These are phyloP conservation scores for Bos indicus DNA, from an alignment of 2,113 vertebrate species.

Conservation along the genomic window DNA sequence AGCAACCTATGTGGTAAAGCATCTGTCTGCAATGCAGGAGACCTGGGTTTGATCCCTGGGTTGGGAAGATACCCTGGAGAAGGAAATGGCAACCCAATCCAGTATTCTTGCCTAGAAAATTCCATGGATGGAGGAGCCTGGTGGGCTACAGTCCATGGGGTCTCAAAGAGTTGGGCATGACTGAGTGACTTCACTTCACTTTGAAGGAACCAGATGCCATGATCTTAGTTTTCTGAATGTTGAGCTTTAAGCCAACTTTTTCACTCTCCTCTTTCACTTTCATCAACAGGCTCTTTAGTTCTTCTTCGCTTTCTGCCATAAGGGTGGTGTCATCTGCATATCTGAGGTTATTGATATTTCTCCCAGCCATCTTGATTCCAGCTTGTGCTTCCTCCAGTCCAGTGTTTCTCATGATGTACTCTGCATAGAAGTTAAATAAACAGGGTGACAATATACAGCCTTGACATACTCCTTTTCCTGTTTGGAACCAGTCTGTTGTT, in stretches of 20 bases:
- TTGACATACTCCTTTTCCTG: not conserved
- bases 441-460: not conserved
- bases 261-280: not conserved
- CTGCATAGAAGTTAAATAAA: not conserved
- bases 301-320: not conserved
- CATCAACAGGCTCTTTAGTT: not conserved
- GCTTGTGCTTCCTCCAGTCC: not conserved
- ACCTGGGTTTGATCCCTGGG: rapidly evolving
- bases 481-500: not conserved
- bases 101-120: not conserved
- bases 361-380: not conserved
- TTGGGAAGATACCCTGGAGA: not conserved
- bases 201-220: not conserved
- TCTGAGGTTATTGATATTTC: not conserved
- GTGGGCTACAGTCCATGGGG: not conserved
- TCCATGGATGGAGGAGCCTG: not conserved
- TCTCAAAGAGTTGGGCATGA: not conserved
- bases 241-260: not conserved
- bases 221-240: not conserved
- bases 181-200: not conserved
- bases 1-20: not conserved
- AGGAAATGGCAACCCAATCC: not conserved
- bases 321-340: not conserved
- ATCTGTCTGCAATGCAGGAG: not conserved
- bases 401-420: not conserved